phyloP scores from a whole-genome alignment of 1,140 invertebrate species.

The Melanaphis sacchari region DNA sequence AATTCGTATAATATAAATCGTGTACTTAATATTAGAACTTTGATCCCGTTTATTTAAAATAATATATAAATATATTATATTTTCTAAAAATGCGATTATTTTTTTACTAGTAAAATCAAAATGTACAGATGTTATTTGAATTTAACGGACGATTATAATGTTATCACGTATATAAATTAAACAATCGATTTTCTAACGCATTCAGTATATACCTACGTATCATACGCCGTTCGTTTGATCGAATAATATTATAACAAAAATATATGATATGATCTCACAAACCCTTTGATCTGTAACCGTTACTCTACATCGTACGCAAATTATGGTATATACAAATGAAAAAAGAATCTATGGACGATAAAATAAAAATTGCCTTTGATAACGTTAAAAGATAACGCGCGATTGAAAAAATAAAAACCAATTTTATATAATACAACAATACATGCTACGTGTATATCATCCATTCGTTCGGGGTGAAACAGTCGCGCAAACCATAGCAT shows the following conservation, averaged over 20 bases:
- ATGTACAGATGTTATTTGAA: neutral
- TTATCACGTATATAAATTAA: neutral
- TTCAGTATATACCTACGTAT: neutral
- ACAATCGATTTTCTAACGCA: neutral
- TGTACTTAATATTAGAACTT: neutral
- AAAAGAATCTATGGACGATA: neutral
- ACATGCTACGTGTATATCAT: neutral
- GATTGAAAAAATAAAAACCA: neutral
- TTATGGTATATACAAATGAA: neutral
- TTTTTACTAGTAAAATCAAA: neutral
- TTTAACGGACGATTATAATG: neutral
- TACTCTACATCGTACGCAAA: neutral
- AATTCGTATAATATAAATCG: neutral
- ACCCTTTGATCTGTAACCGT: neutral
- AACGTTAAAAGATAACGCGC: neutral
- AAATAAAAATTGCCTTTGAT: neutral
- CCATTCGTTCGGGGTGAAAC: neutral
- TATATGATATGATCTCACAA: neutral
- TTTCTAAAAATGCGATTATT: neutral
- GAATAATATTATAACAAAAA: neutral
- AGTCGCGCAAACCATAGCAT: neutral
- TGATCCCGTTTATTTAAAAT: neutral
- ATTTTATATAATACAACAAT: neutral
- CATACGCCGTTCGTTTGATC: neutral
- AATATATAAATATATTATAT: too few relatives aligned